Percentiles rank a stretch among this genome's conserved stretches.
phyloP scores from a whole-genome alignment of 1,140 invertebrate genomes.

The Phortica variegata region DNA sequence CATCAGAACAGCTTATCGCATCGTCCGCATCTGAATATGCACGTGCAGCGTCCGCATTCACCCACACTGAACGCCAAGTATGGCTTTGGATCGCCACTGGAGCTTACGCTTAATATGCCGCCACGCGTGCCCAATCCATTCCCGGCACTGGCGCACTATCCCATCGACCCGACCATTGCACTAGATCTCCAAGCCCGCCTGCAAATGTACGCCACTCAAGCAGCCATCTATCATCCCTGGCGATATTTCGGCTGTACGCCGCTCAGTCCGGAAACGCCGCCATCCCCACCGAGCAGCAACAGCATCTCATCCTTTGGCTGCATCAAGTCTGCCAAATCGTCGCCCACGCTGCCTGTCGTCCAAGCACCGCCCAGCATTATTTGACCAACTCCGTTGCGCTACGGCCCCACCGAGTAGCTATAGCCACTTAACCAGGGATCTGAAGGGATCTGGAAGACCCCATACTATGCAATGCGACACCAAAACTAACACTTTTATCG shows the following conservation, averaged over 20 bases:
- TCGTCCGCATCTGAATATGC: constrained; percentile 28
- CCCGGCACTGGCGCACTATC: constrained; percentile 45
- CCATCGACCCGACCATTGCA: constrained; percentile 50
- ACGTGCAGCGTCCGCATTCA: constrained; percentile 19
- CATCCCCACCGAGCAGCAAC: constrained; percentile 51
- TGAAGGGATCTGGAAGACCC: too few species aligned
- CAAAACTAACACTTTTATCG: too few species aligned
- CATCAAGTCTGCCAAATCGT: constrained; percentile 51
- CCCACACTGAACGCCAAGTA: constrained; percentile 42
- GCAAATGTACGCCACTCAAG: constrained; percentile 53
- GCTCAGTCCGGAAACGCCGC: constrained; percentile 47
- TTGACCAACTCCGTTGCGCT: constrained; percentile 57
- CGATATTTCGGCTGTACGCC: constrained; percentile 43
- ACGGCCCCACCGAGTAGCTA: constrained; percentile 42
- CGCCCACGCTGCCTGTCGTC: constrained; percentile 29
- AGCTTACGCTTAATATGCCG: constrained; percentile 41
- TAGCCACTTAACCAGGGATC: background rate
- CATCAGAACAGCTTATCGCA: constrained; percentile 27
- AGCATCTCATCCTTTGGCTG: constrained; percentile 51
- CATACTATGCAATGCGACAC: too few species aligned
- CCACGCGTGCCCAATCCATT: constrained; percentile 36
- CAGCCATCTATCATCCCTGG: constrained; percentile 51
- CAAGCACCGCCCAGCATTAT: constrained; percentile 49
- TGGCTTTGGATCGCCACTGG: constrained; percentile 43
- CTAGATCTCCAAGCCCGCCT: constrained; percentile 53